A percentile compares a stretch with the other conserved stretches of the same genome.
phyloP scores from a whole-genome alignment of 2,797 vertebrate species.

The Myotis pilosus region DNA sequence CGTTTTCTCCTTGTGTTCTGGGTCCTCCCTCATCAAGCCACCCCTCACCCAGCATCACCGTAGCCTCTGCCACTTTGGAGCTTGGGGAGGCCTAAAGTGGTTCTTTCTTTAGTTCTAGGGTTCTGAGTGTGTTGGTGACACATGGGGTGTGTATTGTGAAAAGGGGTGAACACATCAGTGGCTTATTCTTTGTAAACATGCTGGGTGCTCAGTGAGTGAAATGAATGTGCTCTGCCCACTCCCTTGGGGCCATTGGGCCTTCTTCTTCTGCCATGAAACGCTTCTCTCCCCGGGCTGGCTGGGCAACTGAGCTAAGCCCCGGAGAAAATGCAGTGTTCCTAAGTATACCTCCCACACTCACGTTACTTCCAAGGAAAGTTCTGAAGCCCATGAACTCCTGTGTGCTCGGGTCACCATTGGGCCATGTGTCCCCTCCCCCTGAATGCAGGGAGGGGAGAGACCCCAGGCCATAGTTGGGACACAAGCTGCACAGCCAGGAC shows the following conservation, averaged over 20 bases:
- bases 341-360: too few species aligned
- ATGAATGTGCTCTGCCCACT: background rate
- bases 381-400: background rate
- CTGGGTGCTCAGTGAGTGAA: background rate
- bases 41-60: too few species aligned
- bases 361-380: background rate
- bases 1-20: background rate
- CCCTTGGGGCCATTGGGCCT: background rate
- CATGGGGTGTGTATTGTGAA: too few species aligned
- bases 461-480: background rate
- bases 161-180: background rate
- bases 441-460: background rate
- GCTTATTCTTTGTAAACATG: background rate
- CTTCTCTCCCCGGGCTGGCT: background rate
- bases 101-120: background rate
- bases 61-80: background rate
- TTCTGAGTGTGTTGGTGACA: background rate
- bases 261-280: background rate
- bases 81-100: background rate
- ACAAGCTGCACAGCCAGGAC: background rate
- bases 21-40: accelerated
- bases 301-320: background rate
- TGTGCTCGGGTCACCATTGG: background rate
- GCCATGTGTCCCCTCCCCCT: background rate
- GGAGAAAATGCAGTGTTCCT: background rate